These are phyloP conservation scores for Plumapathes pennacea DNA, from an alignment of 92 coral and sea anemone species.

Conservation along the genomic window DNA sequence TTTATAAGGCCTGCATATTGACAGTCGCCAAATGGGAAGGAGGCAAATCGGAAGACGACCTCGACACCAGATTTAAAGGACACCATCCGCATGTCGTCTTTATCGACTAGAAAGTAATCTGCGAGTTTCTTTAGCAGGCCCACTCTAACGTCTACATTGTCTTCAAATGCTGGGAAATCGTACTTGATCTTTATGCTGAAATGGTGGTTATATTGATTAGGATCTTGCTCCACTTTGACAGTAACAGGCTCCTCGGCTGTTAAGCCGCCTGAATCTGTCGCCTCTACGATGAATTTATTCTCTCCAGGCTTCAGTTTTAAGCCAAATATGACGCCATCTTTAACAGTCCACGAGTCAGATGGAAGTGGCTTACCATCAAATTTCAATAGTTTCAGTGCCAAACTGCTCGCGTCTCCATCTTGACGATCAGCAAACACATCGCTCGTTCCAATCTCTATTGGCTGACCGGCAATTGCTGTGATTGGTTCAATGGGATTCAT, in stretches of 20 bases:
- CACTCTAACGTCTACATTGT: slow-evolving; percentile 43
- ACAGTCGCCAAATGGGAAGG: slow-evolving; percentile 31
- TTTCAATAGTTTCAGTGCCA: slow-evolving; percentile 44
- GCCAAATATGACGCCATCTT: slow-evolving; percentile 25
- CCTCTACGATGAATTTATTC: slow-evolving; percentile 56
- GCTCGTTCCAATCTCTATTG: slow-evolving; percentile 18
- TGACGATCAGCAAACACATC: slow-evolving; percentile 61
- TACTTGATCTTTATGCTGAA: slow-evolving; percentile 45
- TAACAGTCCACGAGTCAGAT: slow-evolving; percentile 53
- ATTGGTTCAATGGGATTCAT: slow-evolving; percentile 21
- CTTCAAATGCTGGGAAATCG: slow-evolving; percentile 25
- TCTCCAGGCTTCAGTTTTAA: slow-evolving; percentile 15
- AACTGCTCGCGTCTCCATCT: slow-evolving; percentile 68
- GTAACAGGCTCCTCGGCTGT: slow-evolving; percentile 41
- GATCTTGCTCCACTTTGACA: slow-evolving; percentile 49
- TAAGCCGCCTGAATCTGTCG: slow-evolving; percentile 58
- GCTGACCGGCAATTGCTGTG: slow-evolving; percentile 42
- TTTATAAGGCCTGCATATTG: background rate
- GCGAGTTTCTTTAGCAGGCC: slow-evolving; percentile 54
- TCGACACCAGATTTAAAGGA: slow-evolving; percentile 20
- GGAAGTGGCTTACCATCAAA: slow-evolving; percentile 19
- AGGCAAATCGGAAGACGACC: slow-evolving; percentile 61
- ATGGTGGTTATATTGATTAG: slow-evolving; percentile 40
- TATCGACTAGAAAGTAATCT: slow-evolving; percentile 50
- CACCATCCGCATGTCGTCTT: slow-evolving; percentile 39